These are phyloP conservation scores for Columba guinea DNA, from an alignment of 2,797 vertebrate genomes.

Conservation along the genomic window DNA sequence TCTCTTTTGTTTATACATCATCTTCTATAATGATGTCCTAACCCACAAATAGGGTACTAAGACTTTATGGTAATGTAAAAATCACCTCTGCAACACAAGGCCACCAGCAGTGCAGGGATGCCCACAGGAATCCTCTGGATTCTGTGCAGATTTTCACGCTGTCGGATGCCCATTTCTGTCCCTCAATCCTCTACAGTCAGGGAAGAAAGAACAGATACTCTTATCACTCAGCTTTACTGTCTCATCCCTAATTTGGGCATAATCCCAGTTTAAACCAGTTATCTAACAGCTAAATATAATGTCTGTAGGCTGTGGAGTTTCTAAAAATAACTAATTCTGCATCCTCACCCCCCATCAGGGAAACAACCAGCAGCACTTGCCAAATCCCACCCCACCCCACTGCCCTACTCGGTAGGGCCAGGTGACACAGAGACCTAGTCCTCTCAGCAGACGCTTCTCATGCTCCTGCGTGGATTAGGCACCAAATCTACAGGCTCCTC, in stretches of 20 bases:
- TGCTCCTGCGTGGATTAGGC: background rate
- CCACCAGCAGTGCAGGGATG: accelerated
- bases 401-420: background rate
- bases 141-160: background rate
- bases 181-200: background rate
- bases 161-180: background rate
- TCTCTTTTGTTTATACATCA: background rate
- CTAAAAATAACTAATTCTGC: constrained; percentile 43
- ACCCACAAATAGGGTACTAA: background rate
- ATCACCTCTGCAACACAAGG: background rate
- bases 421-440: background rate
- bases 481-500: background rate
- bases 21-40: background rate
- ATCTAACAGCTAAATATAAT: constrained; percentile 56
- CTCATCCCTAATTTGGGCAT: constrained; percentile 52
- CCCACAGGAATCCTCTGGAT: background rate
- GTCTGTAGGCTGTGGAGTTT: constrained; percentile 15
- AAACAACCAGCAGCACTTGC: background rate
- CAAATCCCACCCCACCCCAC: background rate
- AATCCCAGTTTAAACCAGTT: constrained; percentile 59
- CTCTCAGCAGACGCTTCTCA: background rate
- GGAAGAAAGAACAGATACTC: constrained; percentile 24
- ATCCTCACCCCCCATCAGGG: background rate
- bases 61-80: background rate
- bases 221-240: constrained; percentile 45